Conservation (phyloP, 1,140 invertebrate species). For the Trachelipus rathkii region DNA sequence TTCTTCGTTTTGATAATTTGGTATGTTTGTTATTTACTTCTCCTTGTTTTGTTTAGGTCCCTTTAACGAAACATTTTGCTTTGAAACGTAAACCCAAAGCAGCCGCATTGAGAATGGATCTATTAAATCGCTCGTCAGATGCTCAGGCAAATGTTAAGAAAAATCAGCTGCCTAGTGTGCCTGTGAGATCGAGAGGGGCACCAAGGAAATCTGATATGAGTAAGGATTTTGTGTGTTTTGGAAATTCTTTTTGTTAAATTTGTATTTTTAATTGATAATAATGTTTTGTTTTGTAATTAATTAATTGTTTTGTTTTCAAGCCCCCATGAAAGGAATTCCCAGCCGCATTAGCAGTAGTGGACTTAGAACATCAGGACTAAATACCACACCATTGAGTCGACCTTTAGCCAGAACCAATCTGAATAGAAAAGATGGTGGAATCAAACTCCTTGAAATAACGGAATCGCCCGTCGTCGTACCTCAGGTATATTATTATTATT, state of each 20-base stretch:
- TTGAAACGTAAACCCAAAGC: slow-evolving; percentile 94
- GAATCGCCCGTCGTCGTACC: slow-evolving; percentile 73
- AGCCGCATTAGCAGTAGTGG: slow-evolving; percentile 67
- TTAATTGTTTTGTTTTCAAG: slow-evolving; percentile 52
- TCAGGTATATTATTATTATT: slow-evolving; percentile 21
- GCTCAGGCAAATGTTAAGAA: slow-evolving; percentile 84
- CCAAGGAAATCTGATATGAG: slow-evolving; percentile 90
- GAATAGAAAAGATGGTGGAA: slow-evolving; percentile 76
- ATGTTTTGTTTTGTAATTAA: no score
- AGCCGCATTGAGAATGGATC: slow-evolving; percentile 77
- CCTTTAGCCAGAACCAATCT: slow-evolving; percentile 51
- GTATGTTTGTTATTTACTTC: background rate
- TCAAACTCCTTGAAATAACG: slow-evolving; percentile 86
- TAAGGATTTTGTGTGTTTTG: slow-evolving; percentile 56
- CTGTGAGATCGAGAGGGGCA: slow-evolving; percentile 86
- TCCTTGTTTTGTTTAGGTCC: slow-evolving; percentile 48
- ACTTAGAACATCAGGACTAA: slow-evolving; percentile 58
- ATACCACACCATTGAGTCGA: slow-evolving; percentile 50
- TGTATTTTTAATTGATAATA: slow-evolving; percentile 14
- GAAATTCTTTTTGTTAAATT: slow-evolving; percentile 5
- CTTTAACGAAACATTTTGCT: slow-evolving; percentile 79
- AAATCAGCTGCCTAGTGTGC: slow-evolving; percentile 78
- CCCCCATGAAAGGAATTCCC: slow-evolving; percentile 84
- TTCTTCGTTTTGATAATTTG: no score
- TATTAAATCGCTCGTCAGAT: slow-evolving; percentile 86